Evolutionary conservation across 2,888 invertebrate genomes (phyloP), one percentile per base, ranked within the genome.

Genomic region (Clitarchus hookeri): DNA sequence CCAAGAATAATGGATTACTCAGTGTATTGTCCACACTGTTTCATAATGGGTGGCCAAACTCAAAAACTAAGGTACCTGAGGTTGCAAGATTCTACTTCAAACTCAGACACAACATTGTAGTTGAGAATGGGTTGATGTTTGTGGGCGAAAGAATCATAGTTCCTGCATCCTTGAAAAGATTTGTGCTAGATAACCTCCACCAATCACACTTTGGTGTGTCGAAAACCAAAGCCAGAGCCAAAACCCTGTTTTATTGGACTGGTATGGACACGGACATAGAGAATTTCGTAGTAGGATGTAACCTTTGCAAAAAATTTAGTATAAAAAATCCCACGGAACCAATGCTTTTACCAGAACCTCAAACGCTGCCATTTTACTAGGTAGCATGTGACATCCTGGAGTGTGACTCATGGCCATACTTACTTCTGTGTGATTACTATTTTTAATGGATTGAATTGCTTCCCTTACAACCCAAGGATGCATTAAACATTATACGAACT

Each of bases 71-170:
- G 65, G 65, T 65, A 65, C 65, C 65, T 65, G 65, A 23, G 16
- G 3, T 65, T 8, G 65, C 65, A 65, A 65, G 65, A 65, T 65
- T 65, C 65, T 65, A 65, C 8, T 65, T 65, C 65, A 65, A 65
- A 65, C n/a, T 65, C n/a, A 65, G 65, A 65, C 65, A 65, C n/a
- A n/a, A 65, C 23, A 65, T 65, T 65, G 65, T 65, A 65, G 65
- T 65, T 65, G 65, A 65, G n/a, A 23, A 65, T 65, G 65, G 65
- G 65, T 65, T 65, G 65, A 19, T 65, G 16, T 65, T 65, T 65
- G 1, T 65, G 8, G 65, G 65, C 16, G 65, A 65, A 23, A 65
- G 65, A 65, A 65, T 65, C 19, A 65, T 65, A 2, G 65, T 65
- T n/a, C 65, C n/a, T 23, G 65, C n/a, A 65, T 19, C 65, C n/a